Base-by-base conservation (phyloP, 2,113 vertebrate species). In the Sceloporus tristichus region DNA sequence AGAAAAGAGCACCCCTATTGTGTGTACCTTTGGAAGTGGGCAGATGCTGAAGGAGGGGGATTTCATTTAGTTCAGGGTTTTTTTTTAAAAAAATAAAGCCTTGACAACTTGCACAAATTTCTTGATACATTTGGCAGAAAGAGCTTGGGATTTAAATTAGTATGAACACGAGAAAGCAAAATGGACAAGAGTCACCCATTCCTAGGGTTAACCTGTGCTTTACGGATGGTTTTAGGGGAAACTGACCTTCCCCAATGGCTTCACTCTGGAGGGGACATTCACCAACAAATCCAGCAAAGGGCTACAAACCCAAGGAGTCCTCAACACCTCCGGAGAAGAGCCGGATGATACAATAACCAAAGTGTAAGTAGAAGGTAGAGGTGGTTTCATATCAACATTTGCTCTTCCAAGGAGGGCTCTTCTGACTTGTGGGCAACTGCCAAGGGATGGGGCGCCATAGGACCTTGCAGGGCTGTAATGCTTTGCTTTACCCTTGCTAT, bases 171-270 rank as follows among this genome's bases (percentile, higher is more conserved):
- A 25, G 59, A 40, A 38, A 38, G 79, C 38, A 13, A 66, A 38
- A 40, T 3, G n/a, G 14, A 8, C 76, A 70, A 21, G 21, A 38
- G 29, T 29, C n/a, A 34, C 4, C 5, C 48, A 48, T 48, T 48
- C 48, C 48, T 29, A 7, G 25, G 27, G 27, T 71, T 29, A 27
- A 66, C 9, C 9, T 71, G 25, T 71, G 2, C 10, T 71, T 8
- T 88, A 38, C 5, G 0, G 59, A 27, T 79, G 34, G 4, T 78
- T 54, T 25, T 82, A 98, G 97, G 97, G 97, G 40, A 98, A 97
- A 89, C 38, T 98, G 40, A 97, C 96, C n/a, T 95, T 97, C 71
- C 91, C 96, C 86, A 97, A 95, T 1, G 97, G 97, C 53, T 96
- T 95, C 84, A 87, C 88, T 1, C 73, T 98, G 92, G 95, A 96